phyloP scores from a whole-genome alignment of 2,797 vertebrate species.

The Hypotaenidia okinawae region DNA sequence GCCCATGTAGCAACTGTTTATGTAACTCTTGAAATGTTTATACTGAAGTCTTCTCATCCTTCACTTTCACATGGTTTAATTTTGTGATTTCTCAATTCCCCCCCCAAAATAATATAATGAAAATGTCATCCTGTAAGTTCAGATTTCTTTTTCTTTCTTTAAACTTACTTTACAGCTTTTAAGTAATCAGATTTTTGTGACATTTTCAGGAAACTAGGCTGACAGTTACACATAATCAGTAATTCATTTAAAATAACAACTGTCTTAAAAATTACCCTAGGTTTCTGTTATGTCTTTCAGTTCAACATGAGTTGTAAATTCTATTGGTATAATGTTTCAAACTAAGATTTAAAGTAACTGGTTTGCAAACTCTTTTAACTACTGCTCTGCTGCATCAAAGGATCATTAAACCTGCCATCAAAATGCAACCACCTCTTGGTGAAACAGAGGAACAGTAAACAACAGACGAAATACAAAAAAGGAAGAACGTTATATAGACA shows the following conservation, averaged over 20 bases:
- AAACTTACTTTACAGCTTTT: not conserved
- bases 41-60: not conserved
- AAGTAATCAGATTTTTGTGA: not conserved
- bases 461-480: not conserved
- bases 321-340: not conserved
- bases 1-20: not conserved
- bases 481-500: not conserved
- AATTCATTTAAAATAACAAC: not conserved
- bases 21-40: slow-evolving; percentile 3
- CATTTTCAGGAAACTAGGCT: not conserved
- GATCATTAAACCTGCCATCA: not conserved
- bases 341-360: not conserved
- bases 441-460: not conserved
- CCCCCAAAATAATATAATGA: not conserved
- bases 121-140: not conserved
- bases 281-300: not conserved
- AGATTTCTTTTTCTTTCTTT: not conserved
- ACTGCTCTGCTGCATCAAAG: not conserved
- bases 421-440: not conserved
- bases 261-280: not conserved
- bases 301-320: slow-evolving; percentile 1
- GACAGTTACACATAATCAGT: not conserved
- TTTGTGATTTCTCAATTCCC: not conserved
- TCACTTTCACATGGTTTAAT: slow-evolving; percentile 16
- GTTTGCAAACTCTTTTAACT: not conserved